phyloP scores from a whole-genome alignment of 1,140 invertebrate species.

The Arion vulgaris region DNA sequence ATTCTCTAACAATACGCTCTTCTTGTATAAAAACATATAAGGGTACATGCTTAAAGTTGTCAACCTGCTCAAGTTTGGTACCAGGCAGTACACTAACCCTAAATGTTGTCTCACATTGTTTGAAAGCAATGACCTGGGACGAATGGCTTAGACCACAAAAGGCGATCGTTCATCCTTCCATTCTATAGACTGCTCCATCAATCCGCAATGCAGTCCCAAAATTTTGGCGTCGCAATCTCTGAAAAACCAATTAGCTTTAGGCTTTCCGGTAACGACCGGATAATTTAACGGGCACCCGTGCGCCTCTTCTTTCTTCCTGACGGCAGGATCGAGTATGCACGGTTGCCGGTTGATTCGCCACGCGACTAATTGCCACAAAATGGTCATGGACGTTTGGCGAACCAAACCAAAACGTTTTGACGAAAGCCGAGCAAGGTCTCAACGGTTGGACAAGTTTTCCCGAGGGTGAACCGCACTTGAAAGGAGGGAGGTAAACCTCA shows the following conservation, averaged over 20 bases:
- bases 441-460: conserved; percentile 1
- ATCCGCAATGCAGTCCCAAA: not conserved
- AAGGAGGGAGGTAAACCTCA: conserved; percentile 9
- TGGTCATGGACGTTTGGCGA: conserved; percentile 23
- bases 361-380: conserved; percentile 39
- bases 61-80: too few relatives aligned
- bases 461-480: not conserved
- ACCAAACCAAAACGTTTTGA: conserved; percentile 34
- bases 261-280: conserved; percentile 36
- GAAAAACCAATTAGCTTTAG: conserved; percentile 41
- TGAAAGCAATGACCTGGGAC: too few relatives aligned
- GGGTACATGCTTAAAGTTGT: too few relatives aligned
- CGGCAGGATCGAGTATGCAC: not conserved
- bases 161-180: not conserved
- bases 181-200: conserved; percentile 1
- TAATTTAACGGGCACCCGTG: conserved; percentile 30
- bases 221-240: conserved; percentile 24
- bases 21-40: too few relatives aligned
- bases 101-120: too few relatives aligned
- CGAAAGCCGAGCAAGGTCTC: conserved; percentile 23
- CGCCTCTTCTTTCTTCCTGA: not conserved
- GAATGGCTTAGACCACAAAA: not conserved
- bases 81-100: too few relatives aligned
- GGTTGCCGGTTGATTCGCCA: conserved; percentile 34
- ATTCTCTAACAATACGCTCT: too few relatives aligned